Conservation (phyloP, 2,797 vertebrate species). For the Leucoraja ocellata region DNA sequence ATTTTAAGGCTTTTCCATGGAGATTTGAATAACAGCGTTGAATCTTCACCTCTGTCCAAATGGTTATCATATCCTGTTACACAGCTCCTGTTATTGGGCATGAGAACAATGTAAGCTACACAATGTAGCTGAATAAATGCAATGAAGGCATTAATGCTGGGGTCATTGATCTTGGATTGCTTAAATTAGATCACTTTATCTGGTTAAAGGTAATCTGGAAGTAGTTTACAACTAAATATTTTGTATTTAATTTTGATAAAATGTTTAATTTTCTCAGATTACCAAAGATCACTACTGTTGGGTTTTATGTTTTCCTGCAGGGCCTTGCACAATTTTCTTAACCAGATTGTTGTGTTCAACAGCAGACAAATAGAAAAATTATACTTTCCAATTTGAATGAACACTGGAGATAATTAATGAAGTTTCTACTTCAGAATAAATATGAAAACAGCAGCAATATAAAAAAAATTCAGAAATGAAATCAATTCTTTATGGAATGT, state of each 20-base stretch:
- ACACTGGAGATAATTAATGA: too few relatives aligned
- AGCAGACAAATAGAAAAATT: not conserved
- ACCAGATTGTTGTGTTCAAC: not conserved
- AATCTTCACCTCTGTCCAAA: too few relatives aligned
- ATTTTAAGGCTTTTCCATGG: too few relatives aligned
- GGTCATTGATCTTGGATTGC: too few relatives aligned
- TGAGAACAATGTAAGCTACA: too few relatives aligned
- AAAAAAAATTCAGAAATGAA: not conserved
- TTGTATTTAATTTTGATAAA: not conserved
- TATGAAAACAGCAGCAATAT: not conserved
- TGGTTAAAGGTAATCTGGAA: not conserved
- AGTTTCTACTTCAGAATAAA: not conserved
- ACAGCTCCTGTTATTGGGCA: too few relatives aligned
- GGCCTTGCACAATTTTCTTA: not conserved
- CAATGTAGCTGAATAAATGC: too few relatives aligned
- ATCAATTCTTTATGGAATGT: not conserved
- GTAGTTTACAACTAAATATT: not conserved
- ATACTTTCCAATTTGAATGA: too few relatives aligned
- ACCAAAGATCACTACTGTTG: not conserved
- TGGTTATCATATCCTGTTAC: too few relatives aligned
- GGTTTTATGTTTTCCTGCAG: not conserved
- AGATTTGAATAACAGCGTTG: too few relatives aligned
- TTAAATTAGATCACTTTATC: too few relatives aligned
- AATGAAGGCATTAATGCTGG: too few relatives aligned
- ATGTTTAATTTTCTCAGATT: not conserved